phyloP scores from a whole-genome alignment of 2,797 vertebrate species.

The Xiphorhynchus erythropygius region DNA sequence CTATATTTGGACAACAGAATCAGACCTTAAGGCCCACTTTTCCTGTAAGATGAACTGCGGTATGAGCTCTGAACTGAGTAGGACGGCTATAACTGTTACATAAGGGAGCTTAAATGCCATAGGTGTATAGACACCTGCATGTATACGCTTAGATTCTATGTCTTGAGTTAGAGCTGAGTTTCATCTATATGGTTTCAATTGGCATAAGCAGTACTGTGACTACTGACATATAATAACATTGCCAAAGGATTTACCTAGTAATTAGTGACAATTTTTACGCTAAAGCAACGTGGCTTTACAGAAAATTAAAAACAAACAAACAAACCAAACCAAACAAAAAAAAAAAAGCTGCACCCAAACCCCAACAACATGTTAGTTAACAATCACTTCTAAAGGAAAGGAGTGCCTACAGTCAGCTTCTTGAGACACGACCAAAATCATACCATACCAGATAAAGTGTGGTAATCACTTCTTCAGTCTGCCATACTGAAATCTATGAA shows the following conservation, averaged over 20 bases:
- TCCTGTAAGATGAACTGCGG: neutral
- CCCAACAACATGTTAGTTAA: neutral
- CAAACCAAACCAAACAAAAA: neutral
- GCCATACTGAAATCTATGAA: neutral
- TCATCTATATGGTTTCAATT: neutral
- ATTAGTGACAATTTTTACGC: neutral
- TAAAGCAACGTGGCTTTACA: rapidly evolving
- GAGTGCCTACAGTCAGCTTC: neutral
- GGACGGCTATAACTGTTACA: neutral
- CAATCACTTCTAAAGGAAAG: neutral
- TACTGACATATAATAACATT: neutral
- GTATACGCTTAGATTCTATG: neutral
- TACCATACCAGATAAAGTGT: neutral
- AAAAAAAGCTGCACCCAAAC: neutral
- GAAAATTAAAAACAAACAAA: neutral
- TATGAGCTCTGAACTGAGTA: neutral
- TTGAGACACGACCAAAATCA: neutral
- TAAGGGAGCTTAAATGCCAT: neutral
- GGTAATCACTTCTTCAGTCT: neutral
- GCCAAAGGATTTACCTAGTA: neutral
- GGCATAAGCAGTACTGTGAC: neutral
- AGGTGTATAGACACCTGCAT: neutral
- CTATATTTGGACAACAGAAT: neutral
- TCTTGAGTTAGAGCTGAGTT: neutral
- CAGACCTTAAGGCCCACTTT: neutral